Conservation (phyloP, 2,888 invertebrate species). For the Synergus umbraculus region DNA sequence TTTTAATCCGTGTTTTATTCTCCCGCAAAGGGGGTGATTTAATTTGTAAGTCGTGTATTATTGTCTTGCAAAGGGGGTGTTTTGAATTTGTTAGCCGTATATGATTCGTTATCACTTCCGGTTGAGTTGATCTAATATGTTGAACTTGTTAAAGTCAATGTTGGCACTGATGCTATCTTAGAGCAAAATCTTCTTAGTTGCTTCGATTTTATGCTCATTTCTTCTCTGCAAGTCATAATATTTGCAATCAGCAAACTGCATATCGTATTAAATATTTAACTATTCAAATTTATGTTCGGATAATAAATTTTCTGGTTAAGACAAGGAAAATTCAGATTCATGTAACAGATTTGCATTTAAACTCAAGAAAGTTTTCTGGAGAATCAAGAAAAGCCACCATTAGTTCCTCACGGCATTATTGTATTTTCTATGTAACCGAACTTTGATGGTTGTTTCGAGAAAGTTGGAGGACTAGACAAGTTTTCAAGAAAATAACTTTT, state of each 20-base stretch:
- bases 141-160: constrained; percentile 24
- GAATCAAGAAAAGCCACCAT: constrained; percentile 41
- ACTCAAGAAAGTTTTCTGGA: constrained; percentile 7
- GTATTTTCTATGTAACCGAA: constrained; percentile 65
- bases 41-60: no score
- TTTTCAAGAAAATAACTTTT: constrained; percentile 25
- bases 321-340: constrained; percentile 6
- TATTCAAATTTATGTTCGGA: no score
- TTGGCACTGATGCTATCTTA: constrained; percentile 13
- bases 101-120: constrained; percentile 13
- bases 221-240: not conserved
- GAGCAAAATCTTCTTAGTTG: not conserved
- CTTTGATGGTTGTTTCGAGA: constrained; percentile 58
- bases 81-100: no score
- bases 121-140: not conserved
- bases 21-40: no score
- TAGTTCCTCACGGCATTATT: constrained; percentile 57
- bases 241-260: not conserved
- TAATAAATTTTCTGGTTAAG: not conserved
- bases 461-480: not conserved
- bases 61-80: no score
- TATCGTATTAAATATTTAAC: no score
- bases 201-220: not conserved
- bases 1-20: no score
- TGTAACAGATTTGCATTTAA: constrained; percentile 17